These are phyloP conservation scores for Bombus difficillimus DNA, from an alignment of 1,140 invertebrate genomes.

Conservation along the genomic window DNA sequence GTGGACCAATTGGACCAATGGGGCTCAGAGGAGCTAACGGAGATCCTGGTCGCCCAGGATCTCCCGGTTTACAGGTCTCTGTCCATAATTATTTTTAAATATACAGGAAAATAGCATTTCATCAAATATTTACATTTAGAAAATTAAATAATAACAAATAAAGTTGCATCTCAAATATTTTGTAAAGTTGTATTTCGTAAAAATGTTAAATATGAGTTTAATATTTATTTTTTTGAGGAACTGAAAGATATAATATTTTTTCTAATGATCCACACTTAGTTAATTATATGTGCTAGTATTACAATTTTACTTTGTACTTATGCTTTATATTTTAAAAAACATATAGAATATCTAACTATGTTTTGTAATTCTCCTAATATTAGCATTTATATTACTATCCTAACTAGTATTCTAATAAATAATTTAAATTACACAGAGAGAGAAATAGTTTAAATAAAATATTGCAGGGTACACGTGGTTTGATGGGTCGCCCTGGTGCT, in stretches of 20 bases:
- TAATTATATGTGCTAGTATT: no score
- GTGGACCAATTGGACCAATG: slow-evolving; percentile 83
- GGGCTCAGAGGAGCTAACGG: slow-evolving; percentile 89
- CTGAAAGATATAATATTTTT: no score
- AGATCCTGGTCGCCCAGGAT: slow-evolving; percentile 88
- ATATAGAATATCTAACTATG: neutral
- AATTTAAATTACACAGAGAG: neutral
- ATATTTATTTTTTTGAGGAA: no score
- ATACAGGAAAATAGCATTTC: neutral
- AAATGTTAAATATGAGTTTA: no score
- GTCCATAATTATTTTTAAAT: neutral
- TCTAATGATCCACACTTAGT: no score
- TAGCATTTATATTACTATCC: no score
- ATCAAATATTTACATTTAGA: neutral
- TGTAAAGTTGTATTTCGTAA: neutral
- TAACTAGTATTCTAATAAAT: no score
- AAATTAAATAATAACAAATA: neutral
- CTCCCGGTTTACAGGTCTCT: slow-evolving; percentile 85
- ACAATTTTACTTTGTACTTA: no score
- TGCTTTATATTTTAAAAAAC: no score
- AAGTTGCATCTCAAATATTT: neutral
- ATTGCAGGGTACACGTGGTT: slow-evolving; percentile 85
- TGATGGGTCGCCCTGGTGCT: slow-evolving; percentile 86
- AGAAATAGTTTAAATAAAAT: neutral
- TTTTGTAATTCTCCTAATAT: no score